phyloP scores from a whole-genome alignment of 1,140 invertebrate genomes.

The Choristoneura fumiferana region DNA sequence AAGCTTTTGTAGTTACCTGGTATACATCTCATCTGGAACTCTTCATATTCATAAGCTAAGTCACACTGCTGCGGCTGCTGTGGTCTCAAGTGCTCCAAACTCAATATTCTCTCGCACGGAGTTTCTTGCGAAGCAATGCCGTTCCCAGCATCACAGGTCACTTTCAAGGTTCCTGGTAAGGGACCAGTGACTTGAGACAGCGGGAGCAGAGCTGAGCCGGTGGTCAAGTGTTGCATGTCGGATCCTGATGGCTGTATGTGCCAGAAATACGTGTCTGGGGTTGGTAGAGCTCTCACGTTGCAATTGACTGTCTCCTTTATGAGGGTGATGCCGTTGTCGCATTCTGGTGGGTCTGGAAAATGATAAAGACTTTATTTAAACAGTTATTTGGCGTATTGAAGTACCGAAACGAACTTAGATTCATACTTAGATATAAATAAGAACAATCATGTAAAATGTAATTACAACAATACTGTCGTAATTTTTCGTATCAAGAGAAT shows the following conservation, averaged over 20 bases:
- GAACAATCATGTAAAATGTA: too few relatives aligned
- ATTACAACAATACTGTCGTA: too few relatives aligned
- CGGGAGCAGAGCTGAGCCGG: slow-evolving; percentile 53
- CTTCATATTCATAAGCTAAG: slow-evolving; percentile 58
- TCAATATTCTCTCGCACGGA: slow-evolving; percentile 51
- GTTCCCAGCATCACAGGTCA: slow-evolving; percentile 61
- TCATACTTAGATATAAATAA: too few relatives aligned
- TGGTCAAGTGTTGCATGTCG: slow-evolving; percentile 63
- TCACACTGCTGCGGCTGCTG: slow-evolving; percentile 63
- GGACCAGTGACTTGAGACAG: slow-evolving; percentile 57
- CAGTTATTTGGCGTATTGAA: too few relatives aligned
- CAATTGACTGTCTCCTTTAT: slow-evolving; percentile 60
- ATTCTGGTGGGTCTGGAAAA: slow-evolving; percentile 63
- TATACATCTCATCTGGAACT: slow-evolving; percentile 66
- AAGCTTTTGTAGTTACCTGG: slow-evolving; percentile 44
- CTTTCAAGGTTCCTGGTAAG: slow-evolving; percentile 45
- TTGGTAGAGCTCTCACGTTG: slow-evolving; percentile 50
- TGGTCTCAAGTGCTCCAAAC: slow-evolving; percentile 54
- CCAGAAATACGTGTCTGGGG: slow-evolving; percentile 67
- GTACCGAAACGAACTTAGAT: too few relatives aligned
- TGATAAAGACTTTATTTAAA: neutral
- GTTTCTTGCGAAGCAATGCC: slow-evolving; percentile 59
- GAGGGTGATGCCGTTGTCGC: slow-evolving; percentile 49
- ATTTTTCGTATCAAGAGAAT: too few relatives aligned
- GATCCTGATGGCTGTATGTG: slow-evolving; percentile 55